Conservation (phyloP, 2,797 vertebrate species). For the Sandelia bainsii region DNA sequence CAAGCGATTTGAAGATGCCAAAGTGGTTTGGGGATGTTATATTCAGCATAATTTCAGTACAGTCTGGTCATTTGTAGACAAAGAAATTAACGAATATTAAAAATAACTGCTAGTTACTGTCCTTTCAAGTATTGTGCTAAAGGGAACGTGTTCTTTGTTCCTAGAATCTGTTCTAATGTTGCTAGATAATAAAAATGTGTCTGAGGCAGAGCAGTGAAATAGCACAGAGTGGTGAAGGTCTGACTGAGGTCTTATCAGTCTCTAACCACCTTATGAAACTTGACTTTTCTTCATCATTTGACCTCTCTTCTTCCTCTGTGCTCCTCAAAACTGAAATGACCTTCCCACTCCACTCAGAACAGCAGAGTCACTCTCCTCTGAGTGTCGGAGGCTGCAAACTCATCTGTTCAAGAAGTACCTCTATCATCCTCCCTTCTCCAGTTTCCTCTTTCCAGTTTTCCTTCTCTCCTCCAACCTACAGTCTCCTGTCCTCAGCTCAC, state of each 20-base stretch:
- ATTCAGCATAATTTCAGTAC: too few species aligned
- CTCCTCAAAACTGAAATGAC: conserved; percentile 49
- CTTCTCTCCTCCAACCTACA: conserved; percentile 19
- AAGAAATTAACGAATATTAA: too few species aligned
- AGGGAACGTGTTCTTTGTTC: not conserved
- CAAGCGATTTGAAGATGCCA: too few species aligned
- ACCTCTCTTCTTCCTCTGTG: not conserved
- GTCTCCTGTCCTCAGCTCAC: not conserved
- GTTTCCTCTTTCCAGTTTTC: conserved; percentile 35
- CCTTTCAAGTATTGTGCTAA: too few species aligned
- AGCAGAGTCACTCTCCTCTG: conserved; percentile 36
- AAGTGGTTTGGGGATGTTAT: too few species aligned
- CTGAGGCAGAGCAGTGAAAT: not conserved
- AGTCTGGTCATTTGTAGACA: too few species aligned
- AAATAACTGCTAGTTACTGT: too few species aligned
- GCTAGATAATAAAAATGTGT: not conserved
- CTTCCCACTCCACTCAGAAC: conserved; percentile 46
- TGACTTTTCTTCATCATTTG: conserved; percentile 26
- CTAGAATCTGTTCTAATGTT: not conserved
- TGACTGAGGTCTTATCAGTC: conserved; percentile 6
- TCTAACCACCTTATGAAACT: conserved; percentile 23
- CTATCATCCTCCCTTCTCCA: conserved; percentile 25
- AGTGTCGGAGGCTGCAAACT: conserved; percentile 57
- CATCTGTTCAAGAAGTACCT: conserved; percentile 53
- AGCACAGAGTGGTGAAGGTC: conserved; percentile 7